Percentiles rank a stretch among this genome's conserved stretches.
Evolutionary conservation across 2,888 invertebrate genomes (phyloP).

Genomic region (Empis livida): DNA sequence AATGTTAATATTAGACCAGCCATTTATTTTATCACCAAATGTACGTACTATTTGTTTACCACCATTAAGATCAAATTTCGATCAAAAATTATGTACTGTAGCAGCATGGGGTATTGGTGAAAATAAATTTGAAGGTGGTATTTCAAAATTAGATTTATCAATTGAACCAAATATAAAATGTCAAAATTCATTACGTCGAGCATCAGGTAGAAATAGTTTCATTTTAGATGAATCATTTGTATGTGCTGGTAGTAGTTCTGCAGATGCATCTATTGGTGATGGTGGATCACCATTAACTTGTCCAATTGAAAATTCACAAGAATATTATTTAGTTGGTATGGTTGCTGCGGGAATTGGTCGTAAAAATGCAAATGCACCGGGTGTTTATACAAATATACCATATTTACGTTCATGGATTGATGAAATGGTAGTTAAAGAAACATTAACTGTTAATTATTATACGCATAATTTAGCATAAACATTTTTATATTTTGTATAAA

Average conservation of each 20-base stretch:
- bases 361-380: conserved; percentile 42
- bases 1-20: conserved; percentile 46
- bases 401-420: conserved; percentile 54
- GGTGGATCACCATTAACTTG: conserved; percentile 71
- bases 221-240: conserved; percentile 51
- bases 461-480: no score
- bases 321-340: conserved; percentile 21
- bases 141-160: conserved; percentile 57
- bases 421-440: conserved; percentile 2
- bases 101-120: conserved; percentile 23
- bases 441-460: background rate
- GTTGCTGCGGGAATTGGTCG: conserved; percentile 66
- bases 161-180: conserved; percentile 42
- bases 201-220: conserved; percentile 52
- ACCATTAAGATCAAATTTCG: conserved; percentile 35
- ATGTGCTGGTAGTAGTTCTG: conserved; percentile 62
- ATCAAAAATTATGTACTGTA: conserved; percentile 18
- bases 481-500: no score
- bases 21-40: conserved; percentile 50
- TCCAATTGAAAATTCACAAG: conserved; percentile 25
- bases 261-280: conserved; percentile 39
- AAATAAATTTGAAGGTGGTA: conserved; percentile 37
- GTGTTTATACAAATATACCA: conserved; percentile 58
- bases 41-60: conserved; percentile 57
- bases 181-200: conserved; percentile 37